Evolutionary conservation across 2,888 invertebrate genomes (phyloP).

Genomic region (Sycophila texana): DNA sequence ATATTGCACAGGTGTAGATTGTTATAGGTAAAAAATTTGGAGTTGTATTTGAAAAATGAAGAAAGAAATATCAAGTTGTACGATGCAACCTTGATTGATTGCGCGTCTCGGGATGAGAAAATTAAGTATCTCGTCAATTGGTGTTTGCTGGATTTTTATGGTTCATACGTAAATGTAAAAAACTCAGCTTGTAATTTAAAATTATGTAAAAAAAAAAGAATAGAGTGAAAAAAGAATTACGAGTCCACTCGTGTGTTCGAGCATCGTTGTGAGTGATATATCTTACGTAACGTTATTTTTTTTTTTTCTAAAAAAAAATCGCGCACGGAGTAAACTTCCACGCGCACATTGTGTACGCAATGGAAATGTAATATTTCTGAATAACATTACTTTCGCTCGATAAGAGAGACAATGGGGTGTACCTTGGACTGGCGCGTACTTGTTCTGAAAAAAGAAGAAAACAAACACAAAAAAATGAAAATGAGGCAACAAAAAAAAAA

Average conservation of each 20-base stretch:
- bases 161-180: too few species aligned
- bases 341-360: conserved; percentile 17
- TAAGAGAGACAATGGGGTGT: conserved; percentile 19
- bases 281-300: conserved; percentile 21
- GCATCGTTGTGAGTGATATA: conserved; percentile 17
- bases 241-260: neutral
- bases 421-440: conserved; percentile 53
- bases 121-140: too few species aligned
- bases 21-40: too few species aligned
- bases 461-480: conserved; percentile 41
- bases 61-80: too few species aligned
- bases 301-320: conserved; percentile 14
- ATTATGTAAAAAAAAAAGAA: conserved; percentile 6
- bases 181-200: neutral
- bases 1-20: too few species aligned
- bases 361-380: conserved; percentile 50
- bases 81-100: too few species aligned
- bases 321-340: conserved; percentile 11
- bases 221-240: neutral
- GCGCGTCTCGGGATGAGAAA: too few species aligned
- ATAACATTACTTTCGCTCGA: conserved; percentile 51
- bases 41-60: too few species aligned
- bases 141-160: too few species aligned
- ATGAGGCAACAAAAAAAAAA: conserved; percentile 53
- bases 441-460: conserved; percentile 54